Conservation (phyloP, 2,113 vertebrate genomes). For the Litocranius walleri region DNA sequence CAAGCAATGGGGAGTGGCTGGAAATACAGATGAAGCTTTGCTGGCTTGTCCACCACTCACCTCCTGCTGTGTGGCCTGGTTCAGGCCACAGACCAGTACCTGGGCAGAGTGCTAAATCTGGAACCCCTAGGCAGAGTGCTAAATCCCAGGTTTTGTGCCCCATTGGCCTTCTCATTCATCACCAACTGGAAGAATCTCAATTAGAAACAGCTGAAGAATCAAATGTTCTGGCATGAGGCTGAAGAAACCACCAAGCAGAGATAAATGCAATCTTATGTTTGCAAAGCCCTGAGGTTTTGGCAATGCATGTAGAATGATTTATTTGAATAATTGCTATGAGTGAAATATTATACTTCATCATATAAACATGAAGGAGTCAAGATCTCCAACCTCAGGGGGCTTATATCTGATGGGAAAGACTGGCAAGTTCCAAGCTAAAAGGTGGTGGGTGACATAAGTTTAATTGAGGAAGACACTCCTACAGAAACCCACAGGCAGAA, state of each 20-base stretch:
- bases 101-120: neutral
- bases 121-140: neutral
- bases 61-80: neutral
- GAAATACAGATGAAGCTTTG: neutral
- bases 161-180: neutral
- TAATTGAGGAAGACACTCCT: neutral
- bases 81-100: neutral
- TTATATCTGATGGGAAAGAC: neutral
- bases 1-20: neutral
- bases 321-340: conserved; percentile 5
- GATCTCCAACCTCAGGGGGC: neutral
- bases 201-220: neutral
- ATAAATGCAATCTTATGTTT: neutral
- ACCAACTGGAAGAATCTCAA: neutral
- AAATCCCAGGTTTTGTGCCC: neutral
- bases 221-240: neutral
- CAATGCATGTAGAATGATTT: neutral
- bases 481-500: neutral
- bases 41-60: neutral
- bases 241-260: neutral
- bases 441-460: neutral
- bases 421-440: neutral
- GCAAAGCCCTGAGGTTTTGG: neutral
- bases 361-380: neutral
- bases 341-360: conserved; percentile 16